A percentile compares a stretch with the other conserved stretches of the same genome.
phyloP scores from a whole-genome alignment of 2,888 invertebrate genomes.

The Muscina levida region DNA sequence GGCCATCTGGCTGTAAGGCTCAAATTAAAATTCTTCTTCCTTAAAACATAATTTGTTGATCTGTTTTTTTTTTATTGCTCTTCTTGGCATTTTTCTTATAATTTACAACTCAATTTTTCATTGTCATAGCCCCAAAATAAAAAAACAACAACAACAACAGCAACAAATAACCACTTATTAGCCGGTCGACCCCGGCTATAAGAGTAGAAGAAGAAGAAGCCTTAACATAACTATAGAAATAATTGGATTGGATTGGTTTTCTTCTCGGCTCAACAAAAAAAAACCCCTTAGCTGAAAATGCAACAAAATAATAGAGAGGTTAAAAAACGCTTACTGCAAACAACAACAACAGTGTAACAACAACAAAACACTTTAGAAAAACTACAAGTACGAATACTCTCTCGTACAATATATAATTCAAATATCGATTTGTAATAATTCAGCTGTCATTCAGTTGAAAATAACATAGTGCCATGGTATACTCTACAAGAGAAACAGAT shows the following conservation, averaged over 20 bases:
- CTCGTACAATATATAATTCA: conserved; percentile 51
- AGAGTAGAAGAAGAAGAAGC: neutral
- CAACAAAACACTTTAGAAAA: conserved; percentile 36
- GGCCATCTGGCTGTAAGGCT: neutral
- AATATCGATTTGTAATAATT: conserved; percentile 78
- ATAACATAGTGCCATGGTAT: conserved; percentile 38
- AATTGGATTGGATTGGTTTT: conserved; percentile 56
- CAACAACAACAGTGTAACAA: too few relatives aligned
- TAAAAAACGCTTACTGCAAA: conserved; percentile 47
- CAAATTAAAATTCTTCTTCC: neutral
- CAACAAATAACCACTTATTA: conserved; percentile 63
- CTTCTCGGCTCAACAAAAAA: neutral
- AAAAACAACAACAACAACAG: conserved; percentile 40
- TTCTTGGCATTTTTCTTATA: conserved; percentile 45
- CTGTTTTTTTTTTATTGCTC: neutral
- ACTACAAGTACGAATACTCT: conserved; percentile 5
- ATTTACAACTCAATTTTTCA: conserved; percentile 68
- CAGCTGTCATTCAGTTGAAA: conserved; percentile 74
- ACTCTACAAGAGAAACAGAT: neutral
- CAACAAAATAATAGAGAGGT: conserved; percentile 41
- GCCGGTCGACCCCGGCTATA: conserved; percentile 15
- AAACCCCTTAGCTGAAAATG: neutral
- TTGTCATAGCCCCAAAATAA: conserved; percentile 59
- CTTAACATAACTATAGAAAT: conserved; percentile 37
- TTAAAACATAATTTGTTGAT: neutral